These are phyloP conservation scores for Drosophila tanythrix DNA, from an alignment of 2,888 invertebrate genomes.

Conservation along the genomic window DNA sequence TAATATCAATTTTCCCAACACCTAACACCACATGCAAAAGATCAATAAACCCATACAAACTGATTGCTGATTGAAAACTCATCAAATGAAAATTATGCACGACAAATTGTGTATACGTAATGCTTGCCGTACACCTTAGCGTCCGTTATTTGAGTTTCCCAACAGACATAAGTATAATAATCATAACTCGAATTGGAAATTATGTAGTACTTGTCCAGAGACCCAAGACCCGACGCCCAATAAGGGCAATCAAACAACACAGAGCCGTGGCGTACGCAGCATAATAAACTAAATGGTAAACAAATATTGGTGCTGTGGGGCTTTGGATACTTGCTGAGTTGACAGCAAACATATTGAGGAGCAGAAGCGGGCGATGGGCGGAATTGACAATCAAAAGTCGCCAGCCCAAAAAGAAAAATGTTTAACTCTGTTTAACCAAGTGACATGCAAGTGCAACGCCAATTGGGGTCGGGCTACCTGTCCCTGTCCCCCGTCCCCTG, in stretches of 20 bases:
- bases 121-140: slow-evolving; percentile 19
- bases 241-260: slow-evolving; percentile 78
- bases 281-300: slow-evolving; percentile 80
- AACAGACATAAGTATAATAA: slow-evolving; percentile 72
- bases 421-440: slow-evolving; percentile 21
- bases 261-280: slow-evolving; percentile 61
- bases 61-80: slow-evolving; percentile 71
- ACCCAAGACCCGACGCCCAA: slow-evolving; percentile 44
- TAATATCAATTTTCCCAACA: slow-evolving; percentile 69
- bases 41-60: slow-evolving; percentile 69
- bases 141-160: slow-evolving; percentile 78
- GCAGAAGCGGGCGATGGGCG: background rate
- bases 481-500: background rate
- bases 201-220: slow-evolving; percentile 48
- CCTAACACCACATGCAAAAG: slow-evolving; percentile 51
- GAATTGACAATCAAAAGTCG: slow-evolving; percentile 16
- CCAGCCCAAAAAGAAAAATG: background rate
- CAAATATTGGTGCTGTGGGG: slow-evolving; percentile 61
- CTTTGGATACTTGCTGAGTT: slow-evolving; percentile 16
- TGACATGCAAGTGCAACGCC: slow-evolving; percentile 51
- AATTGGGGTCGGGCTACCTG: slow-evolving; percentile 55
- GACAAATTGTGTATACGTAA: slow-evolving; percentile 42
- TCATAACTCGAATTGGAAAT: slow-evolving; percentile 78
- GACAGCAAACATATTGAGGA: slow-evolving; percentile 37
- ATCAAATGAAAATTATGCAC: slow-evolving; percentile 77